Conservation (phyloP, 2,888 invertebrate genomes). For the Euphydryas editha region DNA sequence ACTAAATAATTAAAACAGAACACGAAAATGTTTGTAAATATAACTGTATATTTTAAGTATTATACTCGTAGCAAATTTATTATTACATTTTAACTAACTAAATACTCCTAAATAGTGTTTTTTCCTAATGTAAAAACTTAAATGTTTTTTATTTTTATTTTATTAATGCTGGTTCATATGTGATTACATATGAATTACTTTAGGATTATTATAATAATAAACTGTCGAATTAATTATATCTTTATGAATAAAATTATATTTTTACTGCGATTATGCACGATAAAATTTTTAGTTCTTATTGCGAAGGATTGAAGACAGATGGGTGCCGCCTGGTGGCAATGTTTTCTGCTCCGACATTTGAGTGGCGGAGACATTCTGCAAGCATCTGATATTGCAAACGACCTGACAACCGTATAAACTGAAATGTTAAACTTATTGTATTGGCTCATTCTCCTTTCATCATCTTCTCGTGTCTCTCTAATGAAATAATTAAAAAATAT, state of each 20-base stretch:
- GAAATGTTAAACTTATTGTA: background rate
- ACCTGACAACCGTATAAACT: background rate
- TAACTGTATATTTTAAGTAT: too few species aligned
- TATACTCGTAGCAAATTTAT: too few species aligned
- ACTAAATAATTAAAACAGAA: too few species aligned
- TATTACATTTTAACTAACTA: too few species aligned
- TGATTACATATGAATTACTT: too few species aligned
- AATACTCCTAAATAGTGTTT: too few species aligned
- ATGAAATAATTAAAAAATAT: too few species aligned
- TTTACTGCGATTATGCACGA: background rate
- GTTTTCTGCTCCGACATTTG: background rate
- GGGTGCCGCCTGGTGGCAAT: background rate
- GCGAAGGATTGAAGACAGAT: background rate
- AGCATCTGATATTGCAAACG: background rate
- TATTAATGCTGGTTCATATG: too few species aligned
- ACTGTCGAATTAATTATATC: conserved; percentile 16
- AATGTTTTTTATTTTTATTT: too few species aligned
- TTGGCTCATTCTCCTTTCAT: background rate
- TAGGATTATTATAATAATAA: conserved; percentile 23
- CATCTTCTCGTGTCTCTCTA: background rate
- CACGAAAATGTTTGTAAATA: too few species aligned
- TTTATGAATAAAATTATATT: too few species aligned
- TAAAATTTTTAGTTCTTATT: background rate
- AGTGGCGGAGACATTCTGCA: background rate
- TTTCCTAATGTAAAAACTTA: too few species aligned